Evolutionary conservation across 2,797 vertebrate species (phyloP).

Genomic region (Stomatorhinus walkeri): DNA sequence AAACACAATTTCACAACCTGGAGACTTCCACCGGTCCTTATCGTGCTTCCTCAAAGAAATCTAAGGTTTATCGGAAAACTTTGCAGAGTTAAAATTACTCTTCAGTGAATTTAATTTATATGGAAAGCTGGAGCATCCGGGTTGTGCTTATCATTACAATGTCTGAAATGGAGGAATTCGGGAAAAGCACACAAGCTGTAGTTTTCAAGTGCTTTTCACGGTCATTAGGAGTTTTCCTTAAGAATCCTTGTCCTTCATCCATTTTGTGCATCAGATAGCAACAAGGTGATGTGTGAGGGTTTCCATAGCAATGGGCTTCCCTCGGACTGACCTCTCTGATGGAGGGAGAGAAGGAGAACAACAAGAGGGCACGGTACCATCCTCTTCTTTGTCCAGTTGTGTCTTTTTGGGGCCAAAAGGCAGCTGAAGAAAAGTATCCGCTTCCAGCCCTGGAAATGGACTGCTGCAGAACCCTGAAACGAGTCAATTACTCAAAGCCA

Average conservation of each 20-base stretch:
- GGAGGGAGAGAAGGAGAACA: background rate
- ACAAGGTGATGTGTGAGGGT: background rate
- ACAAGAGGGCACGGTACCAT: background rate
- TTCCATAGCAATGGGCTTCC: background rate
- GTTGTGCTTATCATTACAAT: background rate
- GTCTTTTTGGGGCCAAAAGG: background rate
- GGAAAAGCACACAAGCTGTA: background rate
- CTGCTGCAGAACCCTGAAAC: background rate
- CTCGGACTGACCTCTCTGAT: background rate
- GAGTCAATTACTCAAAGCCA: background rate
- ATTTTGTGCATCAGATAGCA: background rate
- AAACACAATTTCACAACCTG: background rate
- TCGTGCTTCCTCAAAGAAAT: background rate
- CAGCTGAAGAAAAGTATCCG: background rate
- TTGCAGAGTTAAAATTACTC: background rate
- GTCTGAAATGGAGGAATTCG: background rate
- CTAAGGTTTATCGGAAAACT: background rate
- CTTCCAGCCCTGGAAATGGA: background rate
- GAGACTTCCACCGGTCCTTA: background rate
- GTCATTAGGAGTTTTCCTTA: background rate
- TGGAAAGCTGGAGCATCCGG: background rate
- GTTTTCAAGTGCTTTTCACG: background rate
- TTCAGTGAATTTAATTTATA: background rate
- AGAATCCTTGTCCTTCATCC: background rate
- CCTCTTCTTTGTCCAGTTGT: background rate